Percentiles rank a stretch among this genome's conserved stretches.
Evolutionary conservation across 2,888 invertebrate species (phyloP).

Genomic region (Ochropleura leucogaster): DNA sequence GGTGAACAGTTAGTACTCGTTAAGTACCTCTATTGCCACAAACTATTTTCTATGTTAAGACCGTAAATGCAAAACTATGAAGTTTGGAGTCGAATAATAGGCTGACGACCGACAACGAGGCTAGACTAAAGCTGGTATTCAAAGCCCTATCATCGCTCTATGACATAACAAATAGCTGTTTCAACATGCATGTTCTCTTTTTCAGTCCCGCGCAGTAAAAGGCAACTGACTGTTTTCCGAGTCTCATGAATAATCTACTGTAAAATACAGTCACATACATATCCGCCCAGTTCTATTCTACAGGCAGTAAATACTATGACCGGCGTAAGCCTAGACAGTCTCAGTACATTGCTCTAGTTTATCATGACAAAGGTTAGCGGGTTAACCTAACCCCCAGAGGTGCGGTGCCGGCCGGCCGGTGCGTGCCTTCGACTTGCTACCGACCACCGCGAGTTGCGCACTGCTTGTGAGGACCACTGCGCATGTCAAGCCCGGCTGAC

Average conservation of each 20-base stretch:
- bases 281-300: conserved; percentile 14
- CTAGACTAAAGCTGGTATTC: not conserved
- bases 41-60: conserved; percentile 12
- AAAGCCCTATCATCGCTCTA: not conserved
- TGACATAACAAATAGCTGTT: not conserved
- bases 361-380: conserved; percentile 52
- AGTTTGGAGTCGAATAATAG: conserved; percentile 15
- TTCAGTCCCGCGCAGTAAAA: not conserved
- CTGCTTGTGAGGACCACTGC: conserved; percentile 47
- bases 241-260: not conserved
- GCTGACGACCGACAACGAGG: not conserved
- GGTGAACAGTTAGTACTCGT: conserved; percentile 3
- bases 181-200: not conserved
- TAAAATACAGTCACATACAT: conserved; percentile 16
- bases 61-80: not conserved
- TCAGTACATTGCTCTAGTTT: conserved; percentile 56
- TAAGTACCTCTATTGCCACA: conserved; percentile 2
- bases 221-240: not conserved
- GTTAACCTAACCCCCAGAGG: conserved; percentile 55
- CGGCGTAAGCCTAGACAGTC: conserved; percentile 34
- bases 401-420: conserved; percentile 46
- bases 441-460: conserved; percentile 58
- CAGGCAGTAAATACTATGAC: conserved; percentile 23
- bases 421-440: conserved; percentile 30
- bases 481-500: conserved; percentile 65